phyloP scores from a whole-genome alignment of 2,113 vertebrate species.

The Sprattus sprattus region DNA sequence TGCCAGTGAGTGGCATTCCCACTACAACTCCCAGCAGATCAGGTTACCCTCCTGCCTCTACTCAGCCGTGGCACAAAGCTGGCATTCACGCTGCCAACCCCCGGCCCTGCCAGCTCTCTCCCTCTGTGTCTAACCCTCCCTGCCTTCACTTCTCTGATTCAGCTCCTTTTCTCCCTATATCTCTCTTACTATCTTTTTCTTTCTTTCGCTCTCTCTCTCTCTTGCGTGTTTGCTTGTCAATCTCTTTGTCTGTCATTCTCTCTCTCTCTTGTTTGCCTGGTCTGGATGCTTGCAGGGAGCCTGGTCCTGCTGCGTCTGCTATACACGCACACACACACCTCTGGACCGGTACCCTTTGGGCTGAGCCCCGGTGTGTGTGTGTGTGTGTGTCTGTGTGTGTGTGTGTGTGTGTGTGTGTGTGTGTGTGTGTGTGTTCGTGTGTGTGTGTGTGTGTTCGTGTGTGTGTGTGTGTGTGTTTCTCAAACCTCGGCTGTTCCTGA shows the following conservation, averaged over 20 bases:
- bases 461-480: not conserved
- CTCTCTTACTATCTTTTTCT: not conserved
- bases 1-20: not conserved
- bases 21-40: not conserved
- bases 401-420: conserved; percentile 13
- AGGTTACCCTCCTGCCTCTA: not conserved
- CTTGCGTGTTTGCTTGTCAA: not conserved
- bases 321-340: conserved; percentile 14
- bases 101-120: not conserved
- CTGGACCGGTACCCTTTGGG: not conserved
- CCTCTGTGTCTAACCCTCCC: not conserved
- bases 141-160: not conserved
- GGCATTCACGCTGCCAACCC: not conserved
- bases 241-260: not conserved
- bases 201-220: not conserved
- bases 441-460: conserved; percentile 9
- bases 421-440: conserved; percentile 12
- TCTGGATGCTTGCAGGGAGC: not conserved
- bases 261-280: not conserved
- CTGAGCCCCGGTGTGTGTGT: not conserved
- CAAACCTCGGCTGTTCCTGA: not conserved
- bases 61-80: conserved; percentile 11
- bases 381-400: conserved; percentile 3
- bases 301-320: not conserved
- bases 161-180: not conserved